Percentiles rank a stretch among this genome's conserved stretches.
These are phyloP conservation scores for Bagarius yarrelli DNA, from an alignment of 2,113 vertebrate genomes.

Conservation along the genomic window DNA sequence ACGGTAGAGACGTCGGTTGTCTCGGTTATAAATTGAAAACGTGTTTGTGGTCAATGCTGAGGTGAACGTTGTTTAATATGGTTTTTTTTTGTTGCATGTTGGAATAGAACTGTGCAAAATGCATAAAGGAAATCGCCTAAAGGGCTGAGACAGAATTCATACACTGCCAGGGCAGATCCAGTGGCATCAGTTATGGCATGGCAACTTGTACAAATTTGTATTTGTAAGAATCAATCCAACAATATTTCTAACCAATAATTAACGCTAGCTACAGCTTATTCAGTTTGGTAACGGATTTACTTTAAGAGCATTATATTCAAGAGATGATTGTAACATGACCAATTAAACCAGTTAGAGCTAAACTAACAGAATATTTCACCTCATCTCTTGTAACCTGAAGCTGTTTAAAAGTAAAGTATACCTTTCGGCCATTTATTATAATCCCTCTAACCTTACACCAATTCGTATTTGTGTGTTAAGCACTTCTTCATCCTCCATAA, in stretches of 20 bases:
- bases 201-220: neutral
- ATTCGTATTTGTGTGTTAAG: neutral
- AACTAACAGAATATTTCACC: neutral
- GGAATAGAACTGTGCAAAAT: slow-evolving; percentile 40
- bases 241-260: neutral
- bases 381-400: neutral
- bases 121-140: slow-evolving; percentile 9
- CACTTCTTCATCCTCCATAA: neutral
- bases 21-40: slow-evolving; percentile 9
- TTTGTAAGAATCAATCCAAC: slow-evolving; percentile 5
- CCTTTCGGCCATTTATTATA: too few relatives aligned
- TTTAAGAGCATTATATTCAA: neutral
- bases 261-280: neutral
- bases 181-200: slow-evolving; percentile 5
- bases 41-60: neutral
- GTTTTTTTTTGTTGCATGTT: slow-evolving; percentile 25
- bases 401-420: neutral
- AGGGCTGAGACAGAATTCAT: neutral
- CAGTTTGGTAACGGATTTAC: neutral
- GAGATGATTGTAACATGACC: too few relatives aligned
- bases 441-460: too few relatives aligned
- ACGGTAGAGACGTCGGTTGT: slow-evolving; percentile 50
- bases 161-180: neutral
- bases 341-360: neutral
- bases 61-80: slow-evolving; percentile 27